Base-by-base conservation (phyloP, 35 echinoderm and acorn worm species). In the Nesometra sesokonis region DNA sequence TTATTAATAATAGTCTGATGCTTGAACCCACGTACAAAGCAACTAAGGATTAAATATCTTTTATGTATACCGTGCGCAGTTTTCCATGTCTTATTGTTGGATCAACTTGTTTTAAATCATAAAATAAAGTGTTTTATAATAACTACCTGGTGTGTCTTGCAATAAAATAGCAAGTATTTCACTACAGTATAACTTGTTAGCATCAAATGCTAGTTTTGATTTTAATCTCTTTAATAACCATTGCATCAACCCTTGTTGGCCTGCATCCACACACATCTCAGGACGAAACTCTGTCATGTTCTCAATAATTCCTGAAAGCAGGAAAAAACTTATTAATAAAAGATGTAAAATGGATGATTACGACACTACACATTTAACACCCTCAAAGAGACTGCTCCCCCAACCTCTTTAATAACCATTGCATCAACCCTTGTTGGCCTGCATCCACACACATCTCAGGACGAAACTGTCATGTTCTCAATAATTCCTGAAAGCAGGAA, bases 111-210 rank as follows among this genome's bases (percentile, higher is more conserved):
- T 43, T 15, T 43, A 7, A 43, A 43, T 15, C 15, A 43, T 43
- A 43, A 43, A 43, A 15, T 43, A 43, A 15, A 43, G 15, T 7
- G 38, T 7, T 43, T 43, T 4, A 43, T 43, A 43, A 43, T 7
- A 7, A 15, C 38, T 89, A 91, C 95, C 89, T 57, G 91, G 40
- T 81, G 89, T 91, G 82, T 91, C 90, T 84, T 97, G 95, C 31
- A 97, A 83, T 0, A 97, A 37, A 67, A 97, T 97, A 35, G 95
- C 95, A n/a, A 97, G 79, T 17, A 98, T 98, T 84, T 98, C 95
- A 85, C 95, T 98, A 38, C 86, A 86, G 76, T 98, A 98, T 0
- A 94, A 81, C 36, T 98, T 98, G 77, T 98, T 98, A 46, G 92
- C 92, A 52, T 93, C 92, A 87, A 98, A 94, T 8, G 84, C 80